Percentiles rank a stretch among this genome's conserved stretches.
Evolutionary conservation across 2,888 invertebrate genomes (phyloP).

Genomic region (Tanytarsus gracilentus): DNA sequence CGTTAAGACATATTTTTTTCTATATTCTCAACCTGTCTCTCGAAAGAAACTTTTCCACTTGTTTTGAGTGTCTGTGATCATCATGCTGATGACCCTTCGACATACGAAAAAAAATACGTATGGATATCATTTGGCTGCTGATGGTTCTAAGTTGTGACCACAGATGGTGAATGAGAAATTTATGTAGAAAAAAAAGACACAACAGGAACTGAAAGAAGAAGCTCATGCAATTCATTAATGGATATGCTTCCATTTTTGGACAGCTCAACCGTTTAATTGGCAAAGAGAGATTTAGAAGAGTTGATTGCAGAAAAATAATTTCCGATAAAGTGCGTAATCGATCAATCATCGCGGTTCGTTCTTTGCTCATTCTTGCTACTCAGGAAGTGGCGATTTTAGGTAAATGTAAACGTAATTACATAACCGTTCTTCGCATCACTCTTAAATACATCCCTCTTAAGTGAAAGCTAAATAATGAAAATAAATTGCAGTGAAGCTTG

Average conservation of each 20-base stretch:
- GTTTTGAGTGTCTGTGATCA: slow-evolving; percentile 2
- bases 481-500: no score
- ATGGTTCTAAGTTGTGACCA: not conserved
- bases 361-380: not conserved
- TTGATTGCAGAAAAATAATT: no score
- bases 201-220: no score
- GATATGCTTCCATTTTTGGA: not conserved
- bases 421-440: slow-evolving; percentile 1
- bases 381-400: slow-evolving; percentile 5
- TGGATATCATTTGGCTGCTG: slow-evolving; percentile 25
- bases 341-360: not conserved
- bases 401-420: slow-evolving; percentile 2
- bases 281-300: no score
- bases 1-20: slow-evolving; percentile 17
- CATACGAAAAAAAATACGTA: not conserved
- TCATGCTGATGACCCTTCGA: slow-evolving; percentile 25
- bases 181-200: no score
- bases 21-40: slow-evolving; percentile 27
- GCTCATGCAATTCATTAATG: not conserved
- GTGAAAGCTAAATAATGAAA: no score
- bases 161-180: no score
- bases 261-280: no score
- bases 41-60: not conserved
- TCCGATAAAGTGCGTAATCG: not conserved
- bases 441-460: no score